Evolutionary conservation across 2,888 invertebrate species (phyloP), one percentile per base, ranked within the genome.

Genomic region (Cryptocephalus moraei): DNA sequence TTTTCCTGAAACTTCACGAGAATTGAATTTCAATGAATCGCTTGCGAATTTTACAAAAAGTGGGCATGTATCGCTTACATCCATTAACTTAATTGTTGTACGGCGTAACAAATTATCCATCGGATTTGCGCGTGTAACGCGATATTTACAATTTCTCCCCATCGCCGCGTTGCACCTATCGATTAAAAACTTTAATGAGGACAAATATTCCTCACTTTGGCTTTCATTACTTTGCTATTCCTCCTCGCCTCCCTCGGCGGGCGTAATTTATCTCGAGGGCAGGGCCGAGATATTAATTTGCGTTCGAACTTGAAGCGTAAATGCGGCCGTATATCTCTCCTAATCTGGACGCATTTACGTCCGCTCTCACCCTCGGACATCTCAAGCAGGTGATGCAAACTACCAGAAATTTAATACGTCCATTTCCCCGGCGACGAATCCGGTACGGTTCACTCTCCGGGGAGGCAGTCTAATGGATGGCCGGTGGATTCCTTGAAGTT

Each of bases 341-440:
- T 63, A 63, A 63, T 63, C 63, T 62, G 53, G 59, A 58, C 60
- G 55, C 62, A 63, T 63, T 63, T 63, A 59, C 51, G 54, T 56
- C 22, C 22, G 2, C 22, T 22, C 22, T 22, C 22, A 44, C 56
- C 55, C 55, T 60, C 57, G 56, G 53, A 58, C 57, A 57, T 60
- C 60, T 58, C 59, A 55, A 61, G 61, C 64, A 63, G 63, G 63
- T 64, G 62, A 63, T 62, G 62, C 61, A 64, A 64, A 64, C 62
- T 63, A 63, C 60, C 59, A 57, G 62, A 61, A 62, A 63, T 64
- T 64, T 64, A 63, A 64, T 64, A 63, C 61, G 60, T 61, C 60
- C 62, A 63, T 63, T 51, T 51, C 49, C 51, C 47, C 11, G 36
- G 36, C n/a, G 12, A n/a, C n/a, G 12, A 36, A 11, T 12, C 36